Base-by-base conservation (phyloP, 92 coral and sea anemone species). In the Micromussa lordhowensis region DNA sequence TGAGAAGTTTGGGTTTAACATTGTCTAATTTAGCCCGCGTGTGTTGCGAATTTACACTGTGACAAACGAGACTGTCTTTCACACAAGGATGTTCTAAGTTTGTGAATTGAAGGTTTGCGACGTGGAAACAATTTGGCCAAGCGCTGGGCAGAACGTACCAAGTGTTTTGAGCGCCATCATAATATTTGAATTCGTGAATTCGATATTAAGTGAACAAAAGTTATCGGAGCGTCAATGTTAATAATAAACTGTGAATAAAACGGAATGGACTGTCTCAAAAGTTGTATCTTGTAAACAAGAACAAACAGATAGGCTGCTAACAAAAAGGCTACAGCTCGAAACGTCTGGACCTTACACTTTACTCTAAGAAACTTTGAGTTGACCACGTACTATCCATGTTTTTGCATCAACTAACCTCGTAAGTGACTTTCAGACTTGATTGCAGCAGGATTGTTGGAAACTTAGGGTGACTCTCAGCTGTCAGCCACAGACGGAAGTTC, bases 401-500 rank as follows among this genome's bases (percentile, higher is more conserved):
- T 44, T 7, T 44, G 51, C 51, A 44, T 44, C 51, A 44, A 28
- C 89, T 28, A 78, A 96, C 99, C 97, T 97, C 99, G 89, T 97
- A 97, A 4, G 99, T 97, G 28, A 97, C 95, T 90, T 97, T 97
- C 68, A 97, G 90, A 84, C 99, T 97, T 64, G 99, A 94, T 88
- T 95, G 99, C 48, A 97, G 93, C 49, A 97, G 92, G 57, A 97
- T 97, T 31, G 99, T 94, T 34, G 99, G 99, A 76, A 97, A 97
- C 94, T 97, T 97, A 0, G 99, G 99, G 75, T 97, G 99, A 68
- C 94, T 94, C 55, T 97, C 99, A 30, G 99, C 99, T 8, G 99
- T 97, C 75, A 95, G 87, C 99, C 99, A 97, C 86, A 97, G 82
- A 73, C 99, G 98, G 94, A 97, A 97, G 82, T 91, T 97, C 31